phyloP scores from a whole-genome alignment of 2,888 invertebrate genomes.

The Heteromyza rotundicornis region DNA sequence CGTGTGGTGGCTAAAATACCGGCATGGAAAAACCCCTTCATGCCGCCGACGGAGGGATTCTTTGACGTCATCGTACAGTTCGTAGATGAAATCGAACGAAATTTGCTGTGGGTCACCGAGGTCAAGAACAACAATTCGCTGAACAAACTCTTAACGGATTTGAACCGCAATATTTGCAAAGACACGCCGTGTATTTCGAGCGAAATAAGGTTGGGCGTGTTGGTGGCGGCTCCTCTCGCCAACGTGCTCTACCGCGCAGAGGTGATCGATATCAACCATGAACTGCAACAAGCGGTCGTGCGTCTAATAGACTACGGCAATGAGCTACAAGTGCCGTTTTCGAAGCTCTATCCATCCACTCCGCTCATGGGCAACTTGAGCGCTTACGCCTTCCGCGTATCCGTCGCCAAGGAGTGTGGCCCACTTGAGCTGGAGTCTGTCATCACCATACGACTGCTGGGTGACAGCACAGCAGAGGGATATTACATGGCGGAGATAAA shows the following conservation, averaged over 20 bases:
- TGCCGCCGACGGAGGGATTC: conserved; percentile 28
- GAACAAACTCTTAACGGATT: conserved; percentile 36
- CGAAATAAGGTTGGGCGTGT: conserved; percentile 32
- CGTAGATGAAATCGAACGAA: conserved; percentile 24
- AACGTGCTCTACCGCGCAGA: conserved; percentile 39
- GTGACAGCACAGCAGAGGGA: conserved; percentile 21
- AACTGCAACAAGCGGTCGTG: conserved; percentile 28
- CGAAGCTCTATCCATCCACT: conserved; percentile 35
- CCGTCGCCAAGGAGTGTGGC: conserved; percentile 22
- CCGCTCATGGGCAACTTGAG: conserved; percentile 43
- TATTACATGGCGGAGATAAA: conserved; percentile 35
- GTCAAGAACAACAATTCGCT: conserved; percentile 32
- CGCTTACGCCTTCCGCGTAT: conserved; percentile 38
- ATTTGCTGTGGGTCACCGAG: conserved; percentile 40
- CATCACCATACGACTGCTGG: conserved; percentile 31
- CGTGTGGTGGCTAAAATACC: conserved; percentile 14
- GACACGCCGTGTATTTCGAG: conserved; percentile 23
- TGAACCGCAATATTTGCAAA: conserved; percentile 35
- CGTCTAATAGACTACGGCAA: conserved; percentile 45
- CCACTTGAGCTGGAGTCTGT: conserved; percentile 33
- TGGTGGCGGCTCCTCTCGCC: conserved; percentile 39
- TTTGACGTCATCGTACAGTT: conserved; percentile 41
- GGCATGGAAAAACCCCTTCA: conserved; percentile 34
- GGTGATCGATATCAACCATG: conserved; percentile 20
- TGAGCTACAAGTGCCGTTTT: conserved; percentile 30